Percentiles rank a stretch among this genome's conserved stretches.
Evolutionary conservation across 2,797 vertebrate genomes (phyloP).

Genomic region (Sebastes minor): DNA sequence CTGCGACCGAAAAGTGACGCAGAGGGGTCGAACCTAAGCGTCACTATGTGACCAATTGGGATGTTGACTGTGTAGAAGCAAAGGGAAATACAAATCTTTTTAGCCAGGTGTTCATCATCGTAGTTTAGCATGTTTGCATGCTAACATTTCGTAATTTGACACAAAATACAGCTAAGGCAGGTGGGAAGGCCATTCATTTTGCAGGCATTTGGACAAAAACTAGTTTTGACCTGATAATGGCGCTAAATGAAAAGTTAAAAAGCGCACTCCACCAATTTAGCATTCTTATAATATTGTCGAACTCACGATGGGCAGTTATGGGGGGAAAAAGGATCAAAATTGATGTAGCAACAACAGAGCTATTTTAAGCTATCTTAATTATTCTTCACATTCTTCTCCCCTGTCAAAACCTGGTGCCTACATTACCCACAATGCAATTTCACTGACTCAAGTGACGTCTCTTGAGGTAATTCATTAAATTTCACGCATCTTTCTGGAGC

Average conservation of each 20-base stretch:
- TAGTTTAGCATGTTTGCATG: background rate
- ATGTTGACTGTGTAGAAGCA: background rate
- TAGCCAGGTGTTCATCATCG: background rate
- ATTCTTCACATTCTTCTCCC: background rate
- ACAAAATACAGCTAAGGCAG: background rate
- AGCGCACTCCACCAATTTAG: background rate
- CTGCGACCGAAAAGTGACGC: rapidly evolving
- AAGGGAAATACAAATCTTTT: background rate
- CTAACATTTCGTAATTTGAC: background rate
- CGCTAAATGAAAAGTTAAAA: background rate
- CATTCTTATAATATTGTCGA: background rate
- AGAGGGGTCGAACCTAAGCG: too few relatives aligned
- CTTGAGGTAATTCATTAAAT: background rate
- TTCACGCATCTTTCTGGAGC: background rate
- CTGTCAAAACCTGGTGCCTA: background rate
- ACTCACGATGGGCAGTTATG: background rate
- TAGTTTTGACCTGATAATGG: background rate
- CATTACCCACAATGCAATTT: background rate
- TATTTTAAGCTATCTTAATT: background rate
- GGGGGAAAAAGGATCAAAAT: background rate
- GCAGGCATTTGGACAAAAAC: background rate
- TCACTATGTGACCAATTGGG: too few relatives aligned
- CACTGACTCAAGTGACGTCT: background rate
- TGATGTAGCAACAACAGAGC: background rate
- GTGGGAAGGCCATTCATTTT: background rate